phyloP scores from a whole-genome alignment of 2,113 vertebrate genomes.

The Chaetodon trifascialis region DNA sequence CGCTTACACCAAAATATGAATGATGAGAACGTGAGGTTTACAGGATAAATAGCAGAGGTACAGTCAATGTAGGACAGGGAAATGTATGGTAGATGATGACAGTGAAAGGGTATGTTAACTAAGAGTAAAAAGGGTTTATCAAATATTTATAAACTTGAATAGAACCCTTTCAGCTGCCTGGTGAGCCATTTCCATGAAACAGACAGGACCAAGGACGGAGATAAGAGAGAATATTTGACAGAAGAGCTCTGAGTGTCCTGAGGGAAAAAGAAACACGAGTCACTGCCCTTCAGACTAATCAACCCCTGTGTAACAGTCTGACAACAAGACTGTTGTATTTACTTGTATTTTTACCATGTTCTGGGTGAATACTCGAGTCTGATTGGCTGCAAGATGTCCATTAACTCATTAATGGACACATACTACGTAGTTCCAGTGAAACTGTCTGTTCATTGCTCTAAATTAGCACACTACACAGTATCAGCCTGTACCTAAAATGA shows the following conservation, averaged over 20 bases:
- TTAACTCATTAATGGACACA: too few species aligned
- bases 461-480: too few species aligned
- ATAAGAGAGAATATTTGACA: conserved; percentile 16
- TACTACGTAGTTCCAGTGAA: too few species aligned
- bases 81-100: not conserved
- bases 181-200: conserved; percentile 2
- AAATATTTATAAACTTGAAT: conserved; percentile 33
- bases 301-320: not conserved
- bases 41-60: not conserved
- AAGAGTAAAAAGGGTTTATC: conserved; percentile 20
- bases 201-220: conserved; percentile 4
- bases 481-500: too few species aligned
- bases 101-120: not conserved
- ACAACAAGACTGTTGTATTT: not conserved
- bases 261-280: conserved; percentile 6
- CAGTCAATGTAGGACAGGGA: not conserved
- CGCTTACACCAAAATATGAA: not conserved
- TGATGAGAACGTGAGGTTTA: not conserved
- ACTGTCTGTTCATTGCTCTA: too few species aligned
- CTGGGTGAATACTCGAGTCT: too few species aligned
- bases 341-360: not conserved
- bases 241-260: not conserved
- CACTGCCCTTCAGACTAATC: not conserved
- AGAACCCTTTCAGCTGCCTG: not conserved
- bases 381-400: too few species aligned